These are phyloP conservation scores for Brachystomella parvula DNA, from an alignment of 1,140 invertebrate genomes.

Conservation along the genomic window DNA sequence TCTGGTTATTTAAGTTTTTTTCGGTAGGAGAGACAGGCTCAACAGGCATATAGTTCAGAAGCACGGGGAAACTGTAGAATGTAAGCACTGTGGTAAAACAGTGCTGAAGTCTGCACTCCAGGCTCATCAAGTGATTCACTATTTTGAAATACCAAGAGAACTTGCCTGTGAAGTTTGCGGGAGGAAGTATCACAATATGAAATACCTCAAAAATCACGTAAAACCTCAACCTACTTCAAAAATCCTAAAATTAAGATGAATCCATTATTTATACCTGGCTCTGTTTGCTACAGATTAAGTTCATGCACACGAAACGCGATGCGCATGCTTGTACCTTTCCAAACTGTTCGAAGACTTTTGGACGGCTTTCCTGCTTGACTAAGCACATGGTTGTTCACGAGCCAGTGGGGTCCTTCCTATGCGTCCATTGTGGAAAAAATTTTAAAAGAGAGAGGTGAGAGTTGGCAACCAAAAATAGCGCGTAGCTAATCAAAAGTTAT, in stretches of 20 bases:
- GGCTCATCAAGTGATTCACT: constrained; percentile 1
- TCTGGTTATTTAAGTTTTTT: not conserved
- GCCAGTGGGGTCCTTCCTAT: not conserved
- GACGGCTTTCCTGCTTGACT: not conserved
- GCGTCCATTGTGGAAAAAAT: constrained; percentile 1
- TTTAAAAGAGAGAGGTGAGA: not conserved
- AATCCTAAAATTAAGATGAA: not conserved
- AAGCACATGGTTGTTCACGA: not conserved
- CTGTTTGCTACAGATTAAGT: not conserved
- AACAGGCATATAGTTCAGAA: not conserved
- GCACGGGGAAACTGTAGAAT: not conserved
- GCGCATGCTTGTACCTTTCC: not conserved
- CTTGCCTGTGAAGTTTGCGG: not conserved
- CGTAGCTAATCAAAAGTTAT: not conserved
- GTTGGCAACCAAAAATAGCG: not conserved
- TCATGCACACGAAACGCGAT: not conserved
- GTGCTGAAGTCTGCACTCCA: not conserved
- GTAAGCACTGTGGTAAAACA: not conserved
- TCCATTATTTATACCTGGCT: not conserved
- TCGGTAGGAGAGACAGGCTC: not conserved
- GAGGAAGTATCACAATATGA: not conserved
- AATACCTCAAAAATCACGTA: not conserved
- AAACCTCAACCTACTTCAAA: not conserved
- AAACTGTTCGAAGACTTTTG: not conserved
- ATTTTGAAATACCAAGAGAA: not conserved